phyloP scores from a whole-genome alignment of 2,797 vertebrate genomes.

The Caiman crocodilus region DNA sequence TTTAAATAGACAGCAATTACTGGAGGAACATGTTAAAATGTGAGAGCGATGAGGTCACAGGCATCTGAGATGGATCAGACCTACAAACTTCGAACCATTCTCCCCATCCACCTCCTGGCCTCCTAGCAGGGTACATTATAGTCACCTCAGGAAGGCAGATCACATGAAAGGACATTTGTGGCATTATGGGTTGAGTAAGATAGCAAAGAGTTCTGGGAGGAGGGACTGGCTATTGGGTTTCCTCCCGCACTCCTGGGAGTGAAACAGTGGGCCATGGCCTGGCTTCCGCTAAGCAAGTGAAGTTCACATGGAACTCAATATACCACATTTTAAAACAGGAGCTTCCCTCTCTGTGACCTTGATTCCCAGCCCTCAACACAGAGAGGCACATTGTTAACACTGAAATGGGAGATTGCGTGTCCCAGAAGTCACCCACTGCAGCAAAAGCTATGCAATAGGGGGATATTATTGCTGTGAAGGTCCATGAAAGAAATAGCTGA shows the following conservation, averaged over 20 bases:
- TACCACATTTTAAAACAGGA: neutral
- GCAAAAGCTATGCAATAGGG: neutral
- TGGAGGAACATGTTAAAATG: neutral
- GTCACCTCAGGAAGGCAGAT: neutral
- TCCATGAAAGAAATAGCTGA: neutral
- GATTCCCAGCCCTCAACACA: neutral
- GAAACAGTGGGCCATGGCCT: neutral
- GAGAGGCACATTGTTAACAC: neutral
- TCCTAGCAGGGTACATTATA: neutral
- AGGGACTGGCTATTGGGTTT: neutral
- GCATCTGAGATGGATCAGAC: neutral
- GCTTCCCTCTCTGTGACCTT: neutral
- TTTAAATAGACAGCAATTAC: neutral
- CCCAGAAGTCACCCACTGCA: fast-evolving
- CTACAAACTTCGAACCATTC: neutral
- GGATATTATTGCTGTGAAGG: neutral
- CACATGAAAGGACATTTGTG: neutral
- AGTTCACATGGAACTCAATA: neutral
- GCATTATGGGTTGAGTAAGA: neutral
- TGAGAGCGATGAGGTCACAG: neutral
- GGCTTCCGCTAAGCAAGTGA: neutral
- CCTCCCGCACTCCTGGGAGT: neutral
- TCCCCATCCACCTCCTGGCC: neutral
- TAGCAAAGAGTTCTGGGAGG: neutral
- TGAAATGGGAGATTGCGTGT: neutral